Evolutionary conservation across 2,113 vertebrate species (phyloP).

Genomic region (Oostethus manadensis): DNA sequence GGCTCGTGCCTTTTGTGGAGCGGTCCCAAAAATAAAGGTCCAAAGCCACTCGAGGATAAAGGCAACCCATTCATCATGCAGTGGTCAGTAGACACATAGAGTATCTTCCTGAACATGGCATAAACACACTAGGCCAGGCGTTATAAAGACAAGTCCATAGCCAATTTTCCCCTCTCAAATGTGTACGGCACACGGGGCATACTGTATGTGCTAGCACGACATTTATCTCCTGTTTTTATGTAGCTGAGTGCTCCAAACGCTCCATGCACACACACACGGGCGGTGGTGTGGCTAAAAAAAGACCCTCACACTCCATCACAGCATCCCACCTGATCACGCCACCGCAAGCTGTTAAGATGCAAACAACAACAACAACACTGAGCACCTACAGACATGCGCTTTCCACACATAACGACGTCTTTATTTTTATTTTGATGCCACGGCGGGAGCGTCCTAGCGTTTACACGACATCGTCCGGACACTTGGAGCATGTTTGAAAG

Average conservation of each 20-base stretch:
- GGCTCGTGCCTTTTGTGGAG: constrained; percentile 57
- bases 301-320: constrained; percentile 6
- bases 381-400: no score
- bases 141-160: constrained; percentile 4
- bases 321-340: not conserved
- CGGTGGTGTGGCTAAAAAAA: constrained; percentile 9
- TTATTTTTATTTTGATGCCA: no score
- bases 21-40: constrained; percentile 63
- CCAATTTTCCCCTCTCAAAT: constrained; percentile 13
- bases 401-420: no score
- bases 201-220: not conserved
- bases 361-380: not conserved
- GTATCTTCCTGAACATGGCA: not conserved
- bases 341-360: not conserved
- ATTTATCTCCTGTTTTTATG: not conserved
- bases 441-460: no score
- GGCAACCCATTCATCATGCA: constrained; percentile 67
- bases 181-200: not conserved
- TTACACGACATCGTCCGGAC: no score
- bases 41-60: constrained; percentile 55
- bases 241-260: not conserved
- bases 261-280: no score
- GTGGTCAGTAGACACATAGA: constrained; percentile 45
- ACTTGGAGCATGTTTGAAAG: no score
- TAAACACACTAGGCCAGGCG: not conserved